These are phyloP conservation scores for Ornithorhynchus anatinus DNA, from an alignment of 2,113 vertebrate genomes.

Conservation along the genomic window DNA sequence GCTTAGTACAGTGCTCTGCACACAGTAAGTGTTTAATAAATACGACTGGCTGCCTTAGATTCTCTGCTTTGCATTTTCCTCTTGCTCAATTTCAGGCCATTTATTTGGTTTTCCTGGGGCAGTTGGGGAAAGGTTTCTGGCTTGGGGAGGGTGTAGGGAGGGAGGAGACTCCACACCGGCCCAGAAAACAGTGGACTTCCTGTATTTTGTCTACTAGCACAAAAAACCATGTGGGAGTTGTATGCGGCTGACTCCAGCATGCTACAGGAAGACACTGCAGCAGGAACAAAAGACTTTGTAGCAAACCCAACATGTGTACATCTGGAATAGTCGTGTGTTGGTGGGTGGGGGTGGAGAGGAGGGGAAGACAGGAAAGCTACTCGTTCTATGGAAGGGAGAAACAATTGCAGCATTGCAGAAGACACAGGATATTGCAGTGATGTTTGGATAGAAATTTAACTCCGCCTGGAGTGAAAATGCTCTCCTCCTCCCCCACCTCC, in stretches of 20 bases:
- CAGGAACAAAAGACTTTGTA: slow-evolving; percentile 23
- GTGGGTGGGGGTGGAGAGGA: slow-evolving; percentile 16
- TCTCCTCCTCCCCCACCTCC: slow-evolving; percentile 18
- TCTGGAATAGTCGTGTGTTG: slow-evolving; percentile 27
- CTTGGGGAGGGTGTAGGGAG: no score
- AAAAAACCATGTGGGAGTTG: background rate
- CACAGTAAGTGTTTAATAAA: no score
- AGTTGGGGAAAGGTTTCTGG: no score
- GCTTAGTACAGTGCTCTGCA: no score
- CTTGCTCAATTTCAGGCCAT: no score
- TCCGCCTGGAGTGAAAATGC: slow-evolving; percentile 54
- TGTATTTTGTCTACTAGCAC: background rate
- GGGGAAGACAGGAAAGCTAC: background rate
- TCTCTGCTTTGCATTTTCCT: no score
- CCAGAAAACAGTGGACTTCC: background rate
- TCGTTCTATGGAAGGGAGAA: slow-evolving; percentile 8
- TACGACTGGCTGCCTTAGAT: no score
- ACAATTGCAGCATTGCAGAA: slow-evolving; percentile 37
- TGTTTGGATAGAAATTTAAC: slow-evolving; percentile 60
- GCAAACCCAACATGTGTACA: slow-evolving; percentile 12
- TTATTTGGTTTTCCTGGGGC: no score
- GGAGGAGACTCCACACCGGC: background rate
- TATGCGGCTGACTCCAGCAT: background rate
- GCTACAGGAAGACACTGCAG: slow-evolving; percentile 28
- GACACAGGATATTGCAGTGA: slow-evolving; percentile 46